These are phyloP conservation scores for Chrysochloris asiatica DNA, from an alignment of 2,113 vertebrate species.

Conservation along the genomic window DNA sequence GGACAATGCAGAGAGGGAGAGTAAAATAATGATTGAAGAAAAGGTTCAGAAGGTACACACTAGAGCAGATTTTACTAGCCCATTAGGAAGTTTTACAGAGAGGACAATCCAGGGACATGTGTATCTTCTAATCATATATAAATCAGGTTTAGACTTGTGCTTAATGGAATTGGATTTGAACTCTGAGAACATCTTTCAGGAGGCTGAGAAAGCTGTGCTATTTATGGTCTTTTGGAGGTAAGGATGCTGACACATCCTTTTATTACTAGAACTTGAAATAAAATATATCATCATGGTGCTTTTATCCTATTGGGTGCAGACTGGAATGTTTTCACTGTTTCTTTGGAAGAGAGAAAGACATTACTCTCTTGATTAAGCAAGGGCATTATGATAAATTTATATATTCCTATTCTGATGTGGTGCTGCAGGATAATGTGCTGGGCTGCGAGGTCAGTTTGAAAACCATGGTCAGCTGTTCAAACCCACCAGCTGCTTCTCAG, in stretches of 20 bases:
- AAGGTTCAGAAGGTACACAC: neutral
- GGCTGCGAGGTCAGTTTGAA: no score
- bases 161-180: slow-evolving; percentile 69
- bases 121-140: slow-evolving; percentile 51
- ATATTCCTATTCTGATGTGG: neutral
- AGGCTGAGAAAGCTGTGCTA: slow-evolving; percentile 59
- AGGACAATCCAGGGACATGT: slow-evolving; percentile 57
- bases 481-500: no score
- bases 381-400: neutral
- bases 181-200: slow-evolving; percentile 64
- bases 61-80: neutral
- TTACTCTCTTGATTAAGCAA: slow-evolving; percentile 46
- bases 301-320: slow-evolving; percentile 11
- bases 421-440: no score
- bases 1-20: neutral
- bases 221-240: slow-evolving; percentile 64
- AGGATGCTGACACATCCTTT: slow-evolving; percentile 70
- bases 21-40: neutral
- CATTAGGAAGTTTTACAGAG: neutral
- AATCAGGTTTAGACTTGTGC: slow-evolving; percentile 36
- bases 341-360: slow-evolving; percentile 34
- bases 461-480: no score
- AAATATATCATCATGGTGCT: slow-evolving; percentile 56
- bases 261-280: slow-evolving; percentile 67
- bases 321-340: neutral